Evolutionary conservation across 1,140 invertebrate genomes (phyloP).

Genomic region (Philaenus spumarius): DNA sequence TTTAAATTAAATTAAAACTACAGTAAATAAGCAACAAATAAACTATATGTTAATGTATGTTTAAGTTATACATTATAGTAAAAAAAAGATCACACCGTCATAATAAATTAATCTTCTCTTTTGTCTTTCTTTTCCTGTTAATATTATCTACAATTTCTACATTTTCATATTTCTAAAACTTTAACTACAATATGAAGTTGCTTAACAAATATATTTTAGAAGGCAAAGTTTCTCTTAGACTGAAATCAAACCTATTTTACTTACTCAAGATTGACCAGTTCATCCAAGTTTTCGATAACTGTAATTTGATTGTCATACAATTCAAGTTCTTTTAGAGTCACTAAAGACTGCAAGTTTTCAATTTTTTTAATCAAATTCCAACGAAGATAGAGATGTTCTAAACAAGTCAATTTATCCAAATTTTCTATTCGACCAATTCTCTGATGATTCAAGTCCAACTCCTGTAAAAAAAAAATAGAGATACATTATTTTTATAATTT

Average conservation of each 20-base stretch:
- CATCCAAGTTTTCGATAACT: slow-evolving; percentile 80
- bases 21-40: no score
- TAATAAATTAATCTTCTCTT: no score
- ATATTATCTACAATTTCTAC: no score
- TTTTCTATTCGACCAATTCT: slow-evolving; percentile 60
- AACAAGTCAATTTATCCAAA: slow-evolving; percentile 61
- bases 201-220: no score
- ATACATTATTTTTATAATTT: no score
- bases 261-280: slow-evolving; percentile 85
- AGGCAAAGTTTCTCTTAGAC: background rate
- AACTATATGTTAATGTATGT: no score
- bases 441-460: slow-evolving; percentile 84
- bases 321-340: slow-evolving; percentile 78
- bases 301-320: slow-evolving; percentile 96
- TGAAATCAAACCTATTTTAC: slow-evolving; percentile 41
- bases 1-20: no score
- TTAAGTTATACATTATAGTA: no score
- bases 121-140: no score
- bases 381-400: slow-evolving; percentile 76
- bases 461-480: slow-evolving; percentile 44
- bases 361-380: slow-evolving; percentile 96
- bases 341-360: slow-evolving; percentile 71
- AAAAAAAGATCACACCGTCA: no score
- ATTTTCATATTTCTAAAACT: no score
- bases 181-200: no score